Evolutionary conservation across 1,140 invertebrate species (phyloP).

Genomic region (Cataglyphis hispanica): DNA sequence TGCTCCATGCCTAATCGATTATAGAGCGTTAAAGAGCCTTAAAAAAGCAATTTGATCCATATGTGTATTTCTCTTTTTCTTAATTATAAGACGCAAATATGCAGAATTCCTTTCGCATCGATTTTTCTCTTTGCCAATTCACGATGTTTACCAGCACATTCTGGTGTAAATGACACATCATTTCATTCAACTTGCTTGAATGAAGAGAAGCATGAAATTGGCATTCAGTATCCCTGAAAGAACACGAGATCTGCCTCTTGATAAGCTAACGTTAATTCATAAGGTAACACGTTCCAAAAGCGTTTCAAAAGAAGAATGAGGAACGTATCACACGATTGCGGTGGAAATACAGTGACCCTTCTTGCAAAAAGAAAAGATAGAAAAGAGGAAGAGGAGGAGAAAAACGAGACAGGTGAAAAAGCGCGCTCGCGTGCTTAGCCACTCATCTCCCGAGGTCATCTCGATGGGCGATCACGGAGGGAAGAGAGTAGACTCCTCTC

Average conservation of each 20-base stretch:
- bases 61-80: neutral
- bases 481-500: slow-evolving; percentile 22
- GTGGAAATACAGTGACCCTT: slow-evolving; percentile 30
- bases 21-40: slow-evolving; percentile 13
- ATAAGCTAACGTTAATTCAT: slow-evolving; percentile 52
- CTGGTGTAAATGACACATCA: too few relatives aligned
- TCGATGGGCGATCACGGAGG: slow-evolving; percentile 56
- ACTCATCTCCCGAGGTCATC: slow-evolving; percentile 70
- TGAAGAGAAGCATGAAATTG: slow-evolving; percentile 32
- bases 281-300: slow-evolving; percentile 3
- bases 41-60: slow-evolving; percentile 17
- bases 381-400: neutral
- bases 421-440: slow-evolving; percentile 38
- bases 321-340: neutral
- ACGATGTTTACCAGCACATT: slow-evolving; percentile 17
- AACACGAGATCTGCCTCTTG: slow-evolving; percentile 37
- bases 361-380: slow-evolving; percentile 11
- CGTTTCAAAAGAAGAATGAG: slow-evolving; percentile 7
- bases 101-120: neutral
- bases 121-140: slow-evolving; percentile 28
- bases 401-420: slow-evolving; percentile 46
- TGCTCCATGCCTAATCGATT: slow-evolving; percentile 38
- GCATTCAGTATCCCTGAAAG: slow-evolving; percentile 8
- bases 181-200: slow-evolving; percentile 29
- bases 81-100: slow-evolving; percentile 15